Evolutionary conservation across 1,140 invertebrate species (phyloP), one percentile per base, ranked within the genome.

Genomic region (Ceratina japonica): DNA sequence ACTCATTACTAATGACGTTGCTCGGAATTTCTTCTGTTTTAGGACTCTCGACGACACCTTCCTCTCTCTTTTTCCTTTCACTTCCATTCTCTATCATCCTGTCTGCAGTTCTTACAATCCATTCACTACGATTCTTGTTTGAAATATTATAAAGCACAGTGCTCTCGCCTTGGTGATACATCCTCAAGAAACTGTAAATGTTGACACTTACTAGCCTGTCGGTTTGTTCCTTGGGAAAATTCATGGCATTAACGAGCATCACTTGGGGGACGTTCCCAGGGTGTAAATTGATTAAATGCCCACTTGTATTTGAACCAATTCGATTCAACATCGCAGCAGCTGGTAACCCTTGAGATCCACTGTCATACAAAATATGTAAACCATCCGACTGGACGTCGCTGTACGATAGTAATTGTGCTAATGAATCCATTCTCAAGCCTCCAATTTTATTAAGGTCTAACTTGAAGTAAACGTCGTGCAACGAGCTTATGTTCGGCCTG

Each of bases 351-450:
- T 95, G 94, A 62, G 95, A 96, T 22, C 96, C 96, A 82, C 96
- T 97, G 86, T 99, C 98, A 89, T 98, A 97, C 0, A 99, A 91
- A 65, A 98, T 91, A 91, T 97, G 97, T 63, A 94, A 95, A 2
- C 97, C 96, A 84, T 95, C 94, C 3, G 94, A 94, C 86, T 95
- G 95, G 1, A 99, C 93, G 89, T 98, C 97, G 3, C 95, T 94
- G 84, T 96, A 95, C 0, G 95, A 95, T 37, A 98, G 93, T 52
- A 99, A 95, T 91, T 98, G 98, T 8, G 97, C 96, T 20, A 99
- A 91, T 10, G 97, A 96, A 87, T 99, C 98, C 80, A 96, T 94
- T 70, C 98, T 93, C 59, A 99, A 92, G 86, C 94, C 95, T 91
- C 96, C 94, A 63, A 97, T 95, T 92, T 97, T 97, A 3, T 92